These are phyloP conservation scores for Sapayoa aenigma DNA, from an alignment of 2,113 vertebrate species.

Conservation along the genomic window DNA sequence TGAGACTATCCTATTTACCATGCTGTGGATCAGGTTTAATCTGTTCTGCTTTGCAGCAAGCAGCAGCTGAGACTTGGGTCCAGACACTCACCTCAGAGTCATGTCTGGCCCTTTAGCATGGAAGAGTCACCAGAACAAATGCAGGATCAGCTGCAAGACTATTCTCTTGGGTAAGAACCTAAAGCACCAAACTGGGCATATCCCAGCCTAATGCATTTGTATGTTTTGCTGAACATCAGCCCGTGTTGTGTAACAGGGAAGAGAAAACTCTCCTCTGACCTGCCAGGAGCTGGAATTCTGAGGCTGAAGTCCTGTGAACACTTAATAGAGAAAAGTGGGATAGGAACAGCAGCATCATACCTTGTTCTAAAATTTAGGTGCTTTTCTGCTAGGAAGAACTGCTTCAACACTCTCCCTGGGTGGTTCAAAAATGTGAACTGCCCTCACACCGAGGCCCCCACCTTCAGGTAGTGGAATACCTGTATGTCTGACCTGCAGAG, in stretches of 20 bases:
- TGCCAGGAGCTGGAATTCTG: neutral
- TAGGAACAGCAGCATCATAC: neutral
- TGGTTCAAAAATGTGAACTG: neutral
- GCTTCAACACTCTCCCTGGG: neutral
- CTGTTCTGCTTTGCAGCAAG: neutral
- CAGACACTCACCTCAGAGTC: neutral
- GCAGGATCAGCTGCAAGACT: neutral
- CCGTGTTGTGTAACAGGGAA: neutral
- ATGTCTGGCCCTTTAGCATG: neutral
- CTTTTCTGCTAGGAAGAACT: neutral
- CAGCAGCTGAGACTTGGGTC: neutral
- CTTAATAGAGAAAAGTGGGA: neutral
- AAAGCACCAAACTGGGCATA: neutral
- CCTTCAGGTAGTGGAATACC: accelerated
- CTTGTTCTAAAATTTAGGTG: neutral
- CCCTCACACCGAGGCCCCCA: accelerated
- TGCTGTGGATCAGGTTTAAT: neutral
- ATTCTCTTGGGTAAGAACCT: neutral
- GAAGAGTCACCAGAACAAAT: neutral
- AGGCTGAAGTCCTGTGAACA: neutral
- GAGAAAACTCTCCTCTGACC: neutral
- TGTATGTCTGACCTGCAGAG: accelerated
- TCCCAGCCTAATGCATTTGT: neutral
- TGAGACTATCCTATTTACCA: neutral
- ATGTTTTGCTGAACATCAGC: neutral